Base-by-base conservation (phyloP, 2,888 invertebrate genomes). In the Athripsodes cinereus region DNA sequence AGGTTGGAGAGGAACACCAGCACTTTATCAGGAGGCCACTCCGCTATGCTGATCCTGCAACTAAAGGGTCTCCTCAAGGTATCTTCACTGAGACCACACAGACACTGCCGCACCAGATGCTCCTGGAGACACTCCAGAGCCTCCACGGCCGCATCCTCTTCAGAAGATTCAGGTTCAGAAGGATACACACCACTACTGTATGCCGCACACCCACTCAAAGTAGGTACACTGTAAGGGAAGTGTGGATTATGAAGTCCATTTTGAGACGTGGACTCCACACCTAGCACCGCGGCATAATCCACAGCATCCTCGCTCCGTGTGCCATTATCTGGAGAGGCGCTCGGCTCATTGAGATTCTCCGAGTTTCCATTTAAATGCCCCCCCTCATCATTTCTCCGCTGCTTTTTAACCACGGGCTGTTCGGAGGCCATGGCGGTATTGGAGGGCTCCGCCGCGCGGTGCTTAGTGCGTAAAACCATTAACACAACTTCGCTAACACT, bases 341-440 rank as follows among this genome's bases (percentile, higher is more conserved):
- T 70, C 69, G 75, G 16, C 16, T 40, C 40, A 13, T 13, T 40
- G 40, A 40, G 40, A 13, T 5, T 2, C 78, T 54, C 54, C 6
- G 52, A 34, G 50, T 35, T 58, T 52, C 73, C 75, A 62, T 79
- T 79, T 60, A 81, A 80, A 20, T 78, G 72, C 55, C 81, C 81
- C 55, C 76, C 75, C 60, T 78, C 78, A 53, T 75, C 80, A 65
- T 86, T 84, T 66, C 89, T 85, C 69, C 89, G 83, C 70, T 87
- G 85, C 71, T 91, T 87, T 78, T 92, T 92, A 71, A 89, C 90
- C 67, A 87, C 86, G 65, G 92, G 92, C 76, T 91, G 91, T 74
- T 90, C 87, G 66, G 84, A 85, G 69, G 83, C 85, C 87, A 88
- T 88, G 68, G 75, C 80, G 74, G 76, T 78, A 74, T 78, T 74